A percentile compares a stretch with the other conserved stretches of the same genome.
These are phyloP conservation scores for Zaprionus ghesquierei DNA, from an alignment of 1,140 invertebrate genomes.

Conservation along the genomic window DNA sequence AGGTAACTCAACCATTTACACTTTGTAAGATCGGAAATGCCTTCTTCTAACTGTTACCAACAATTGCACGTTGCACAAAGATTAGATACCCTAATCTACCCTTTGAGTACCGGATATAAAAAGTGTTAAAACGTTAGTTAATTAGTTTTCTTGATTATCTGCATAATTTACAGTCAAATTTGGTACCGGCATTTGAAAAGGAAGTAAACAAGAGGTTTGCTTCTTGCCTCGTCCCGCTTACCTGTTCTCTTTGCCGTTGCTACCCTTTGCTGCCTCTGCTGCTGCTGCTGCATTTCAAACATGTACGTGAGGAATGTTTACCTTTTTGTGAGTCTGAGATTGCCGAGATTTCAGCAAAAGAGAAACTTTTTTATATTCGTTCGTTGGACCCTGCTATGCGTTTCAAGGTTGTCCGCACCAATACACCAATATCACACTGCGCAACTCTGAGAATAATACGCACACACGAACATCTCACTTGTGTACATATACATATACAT, in stretches of 20 bases:
- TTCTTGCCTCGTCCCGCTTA: slow-evolving; percentile 6
- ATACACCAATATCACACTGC: slow-evolving; percentile 22
- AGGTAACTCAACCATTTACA: too few relatives aligned
- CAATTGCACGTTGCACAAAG: too few relatives aligned
- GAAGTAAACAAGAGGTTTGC: not conserved
- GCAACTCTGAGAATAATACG: not conserved
- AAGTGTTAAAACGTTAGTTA: not conserved
- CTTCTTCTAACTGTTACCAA: too few relatives aligned
- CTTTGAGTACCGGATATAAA: too few relatives aligned
- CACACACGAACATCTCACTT: not conserved
- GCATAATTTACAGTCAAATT: not conserved
- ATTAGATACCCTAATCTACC: too few relatives aligned
- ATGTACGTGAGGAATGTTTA: slow-evolving; percentile 50
- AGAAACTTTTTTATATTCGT: slow-evolving; percentile 67
- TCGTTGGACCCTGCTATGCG: slow-evolving; percentile 69
- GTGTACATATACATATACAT: not conserved
- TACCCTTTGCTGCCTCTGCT: slow-evolving; percentile 6
- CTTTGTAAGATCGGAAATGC: too few relatives aligned
- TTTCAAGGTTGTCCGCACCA: slow-evolving; percentile 73
- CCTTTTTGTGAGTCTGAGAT: slow-evolving; percentile 49
- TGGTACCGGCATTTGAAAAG: not conserved
- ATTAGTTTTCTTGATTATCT: not conserved
- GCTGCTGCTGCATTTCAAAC: slow-evolving; percentile 25
- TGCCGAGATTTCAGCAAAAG: slow-evolving; percentile 46
- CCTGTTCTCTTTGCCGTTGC: slow-evolving; percentile 11